These are phyloP conservation scores for Papilio dardanus DNA, from an alignment of 1,140 invertebrate genomes.

Conservation along the genomic window DNA sequence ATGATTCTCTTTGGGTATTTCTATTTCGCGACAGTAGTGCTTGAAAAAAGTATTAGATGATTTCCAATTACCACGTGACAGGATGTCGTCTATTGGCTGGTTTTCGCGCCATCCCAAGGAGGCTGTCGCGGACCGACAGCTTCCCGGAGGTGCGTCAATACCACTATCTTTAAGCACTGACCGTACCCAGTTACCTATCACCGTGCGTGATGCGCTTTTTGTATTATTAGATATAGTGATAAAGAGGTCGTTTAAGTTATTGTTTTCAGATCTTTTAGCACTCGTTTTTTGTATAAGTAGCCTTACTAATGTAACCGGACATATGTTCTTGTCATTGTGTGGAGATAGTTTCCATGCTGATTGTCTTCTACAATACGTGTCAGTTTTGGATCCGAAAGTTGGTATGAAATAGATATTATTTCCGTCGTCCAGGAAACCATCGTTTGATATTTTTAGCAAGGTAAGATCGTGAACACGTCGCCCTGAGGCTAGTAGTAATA, in stretches of 20 bases:
- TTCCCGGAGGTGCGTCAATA: slow-evolving; percentile 30
- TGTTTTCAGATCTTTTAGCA: slow-evolving; percentile 5
- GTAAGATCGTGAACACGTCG: not conserved
- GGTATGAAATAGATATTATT: slow-evolving; percentile 38
- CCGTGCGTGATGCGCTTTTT: slow-evolving; percentile 34
- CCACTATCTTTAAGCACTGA: slow-evolving; percentile 37
- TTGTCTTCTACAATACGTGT: slow-evolving; percentile 8
- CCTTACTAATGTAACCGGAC: slow-evolving; percentile 34
- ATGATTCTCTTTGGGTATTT: slow-evolving; percentile 3
- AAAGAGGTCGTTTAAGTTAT: slow-evolving; percentile 36
- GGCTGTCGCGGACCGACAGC: slow-evolving; percentile 35
- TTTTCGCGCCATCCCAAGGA: slow-evolving; percentile 32
- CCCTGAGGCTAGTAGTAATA: not conserved
- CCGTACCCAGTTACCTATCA: slow-evolving; percentile 40
- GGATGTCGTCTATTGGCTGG: slow-evolving; percentile 36
- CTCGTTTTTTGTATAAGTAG: slow-evolving; percentile 16
- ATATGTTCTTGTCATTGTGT: slow-evolving; percentile 34
- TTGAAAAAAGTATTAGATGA: slow-evolving; percentile 38
- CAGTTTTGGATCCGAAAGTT: slow-evolving; percentile 39
- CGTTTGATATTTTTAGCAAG: slow-evolving; percentile 21
- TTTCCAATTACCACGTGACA: slow-evolving; percentile 38
- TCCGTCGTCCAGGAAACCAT: slow-evolving; percentile 35
- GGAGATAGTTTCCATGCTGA: slow-evolving; percentile 39
- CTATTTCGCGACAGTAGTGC: slow-evolving; percentile 35
- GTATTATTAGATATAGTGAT: slow-evolving; percentile 20